phyloP scores from a whole-genome alignment of 2,888 invertebrate species.

The Patella ulyssiponensis region DNA sequence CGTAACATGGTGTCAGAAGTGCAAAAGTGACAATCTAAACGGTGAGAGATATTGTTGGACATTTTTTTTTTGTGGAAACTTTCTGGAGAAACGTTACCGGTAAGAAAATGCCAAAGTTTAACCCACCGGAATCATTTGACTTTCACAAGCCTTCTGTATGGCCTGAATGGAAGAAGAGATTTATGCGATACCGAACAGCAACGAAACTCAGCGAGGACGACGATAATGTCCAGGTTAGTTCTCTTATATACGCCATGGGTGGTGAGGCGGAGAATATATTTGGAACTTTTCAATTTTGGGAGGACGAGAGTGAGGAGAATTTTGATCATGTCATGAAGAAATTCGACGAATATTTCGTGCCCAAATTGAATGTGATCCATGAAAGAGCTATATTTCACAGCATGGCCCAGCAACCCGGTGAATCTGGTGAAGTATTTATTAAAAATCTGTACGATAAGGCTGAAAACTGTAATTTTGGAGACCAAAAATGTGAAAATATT shows the following conservation, averaged over 20 bases:
- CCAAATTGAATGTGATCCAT: slow-evolving; percentile 29
- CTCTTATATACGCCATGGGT: slow-evolving; percentile 29
- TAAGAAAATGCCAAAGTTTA: slow-evolving; percentile 26
- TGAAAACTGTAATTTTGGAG: slow-evolving; percentile 30
- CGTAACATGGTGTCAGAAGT: slow-evolving; percentile 34
- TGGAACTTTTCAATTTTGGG: slow-evolving; percentile 24
- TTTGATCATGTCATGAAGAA: slow-evolving; percentile 27
- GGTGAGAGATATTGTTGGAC: neutral
- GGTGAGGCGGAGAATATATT: slow-evolving; percentile 28
- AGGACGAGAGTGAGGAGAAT: slow-evolving; percentile 20
- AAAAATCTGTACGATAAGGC: slow-evolving; percentile 29
- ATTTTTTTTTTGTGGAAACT: neutral
- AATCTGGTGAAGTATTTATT: slow-evolving; percentile 31
- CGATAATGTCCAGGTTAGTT: slow-evolving; percentile 25
- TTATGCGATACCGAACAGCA: slow-evolving; percentile 21
- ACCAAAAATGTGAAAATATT: slow-evolving; percentile 26
- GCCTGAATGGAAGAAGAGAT: slow-evolving; percentile 29
- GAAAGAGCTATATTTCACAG: slow-evolving; percentile 26
- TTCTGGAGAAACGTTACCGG: neutral
- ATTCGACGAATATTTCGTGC: slow-evolving; percentile 30
- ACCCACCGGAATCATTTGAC: slow-evolving; percentile 23
- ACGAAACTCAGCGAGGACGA: slow-evolving; percentile 25
- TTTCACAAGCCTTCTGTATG: slow-evolving; percentile 28
- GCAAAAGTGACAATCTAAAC: neutral
- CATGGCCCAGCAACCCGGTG: slow-evolving; percentile 14